These are phyloP conservation scores for Lytechinus variegatus DNA, from an alignment of 35 echinoderm and acorn worm genomes.

Conservation along the genomic window DNA sequence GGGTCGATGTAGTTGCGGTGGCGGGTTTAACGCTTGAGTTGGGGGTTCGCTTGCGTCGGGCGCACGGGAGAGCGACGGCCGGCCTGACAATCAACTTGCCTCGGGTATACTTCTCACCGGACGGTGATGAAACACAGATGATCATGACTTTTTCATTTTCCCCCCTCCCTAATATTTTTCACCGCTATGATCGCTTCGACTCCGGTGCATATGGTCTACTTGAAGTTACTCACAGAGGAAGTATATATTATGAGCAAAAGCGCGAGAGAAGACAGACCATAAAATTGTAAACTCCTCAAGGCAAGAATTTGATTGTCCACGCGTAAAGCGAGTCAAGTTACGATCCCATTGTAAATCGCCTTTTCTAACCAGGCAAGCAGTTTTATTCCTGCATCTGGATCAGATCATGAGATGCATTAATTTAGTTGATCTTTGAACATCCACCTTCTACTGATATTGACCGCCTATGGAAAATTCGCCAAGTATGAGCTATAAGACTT, in stretches of 20 bases:
- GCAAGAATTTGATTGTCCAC: background rate
- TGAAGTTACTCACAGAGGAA: background rate
- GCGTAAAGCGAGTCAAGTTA: background rate
- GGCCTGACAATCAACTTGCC: constrained; percentile 44
- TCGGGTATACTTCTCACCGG: constrained; percentile 33
- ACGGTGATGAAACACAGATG: background rate
- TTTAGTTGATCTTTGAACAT: background rate
- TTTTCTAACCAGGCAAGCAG: background rate
- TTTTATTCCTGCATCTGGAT: background rate
- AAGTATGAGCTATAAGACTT: background rate
- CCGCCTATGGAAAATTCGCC: background rate
- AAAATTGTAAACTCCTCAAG: background rate
- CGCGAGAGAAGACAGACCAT: background rate
- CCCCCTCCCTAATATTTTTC: background rate
- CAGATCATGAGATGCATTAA: background rate
- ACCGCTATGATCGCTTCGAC: background rate
- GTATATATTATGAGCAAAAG: background rate
- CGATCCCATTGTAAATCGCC: background rate
- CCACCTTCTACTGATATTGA: background rate
- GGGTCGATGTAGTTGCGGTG: background rate
- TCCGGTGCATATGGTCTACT: background rate
- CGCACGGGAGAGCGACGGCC: constrained; percentile 43
- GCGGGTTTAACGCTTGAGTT: constrained; percentile 25
- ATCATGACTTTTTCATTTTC: background rate
- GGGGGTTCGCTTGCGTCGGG: constrained; percentile 27